Evolutionary conservation across 2,113 vertebrate genomes (phyloP), one percentile per base, ranked within the genome.

Genomic region (Cynocephalus volans): DNA sequence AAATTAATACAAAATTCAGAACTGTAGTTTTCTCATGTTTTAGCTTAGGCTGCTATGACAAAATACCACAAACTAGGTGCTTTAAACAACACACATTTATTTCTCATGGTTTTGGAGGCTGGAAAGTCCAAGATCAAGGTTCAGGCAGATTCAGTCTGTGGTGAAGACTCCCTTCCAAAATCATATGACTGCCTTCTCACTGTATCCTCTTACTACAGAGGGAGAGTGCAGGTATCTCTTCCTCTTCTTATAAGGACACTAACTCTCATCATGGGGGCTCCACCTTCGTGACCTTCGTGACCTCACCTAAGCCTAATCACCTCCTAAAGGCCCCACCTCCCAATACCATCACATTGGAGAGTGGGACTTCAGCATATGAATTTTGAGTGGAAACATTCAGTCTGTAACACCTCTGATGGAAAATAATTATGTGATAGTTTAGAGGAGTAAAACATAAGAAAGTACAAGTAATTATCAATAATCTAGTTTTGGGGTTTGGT

Each of bases 1-100:
- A 62, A 5, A 85, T 45, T 50, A 84, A 70, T 9, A 50, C 10
- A 90, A 82, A 92, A 92, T n/a, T 86, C 50, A 60, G 11, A 84
- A 80, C 18, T 75, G 1, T 21, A 8, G 3, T 69, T 94, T 94
- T 8, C 24, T 76, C 36, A 31, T 45, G n/a, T 58, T 48, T 93
- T 88, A 41, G 4, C 23, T 90, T 76, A 96, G 10, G 45, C 11
- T 80, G 18, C 73, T 62, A 1, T 64, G 85, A 64, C 10, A 85
- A 81, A 80, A 45, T 23, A 12, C 21, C 28, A 31, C 11, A 54
- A 2, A 52, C 24, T 48, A 21, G 5, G 28, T 58, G 36, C 11
- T 8, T 28, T 58, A 50, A 93, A 67, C 8, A 69, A 24, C 15
- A 64, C 18, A n/a, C 8, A 52, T 36, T 33, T 24, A 52, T 36